Percentiles rank a stretch among this genome's conserved stretches.
Evolutionary conservation across 64 coral and sea anemone species (phyloP).

Genomic region (Stichodactyla mertensii): DNA sequence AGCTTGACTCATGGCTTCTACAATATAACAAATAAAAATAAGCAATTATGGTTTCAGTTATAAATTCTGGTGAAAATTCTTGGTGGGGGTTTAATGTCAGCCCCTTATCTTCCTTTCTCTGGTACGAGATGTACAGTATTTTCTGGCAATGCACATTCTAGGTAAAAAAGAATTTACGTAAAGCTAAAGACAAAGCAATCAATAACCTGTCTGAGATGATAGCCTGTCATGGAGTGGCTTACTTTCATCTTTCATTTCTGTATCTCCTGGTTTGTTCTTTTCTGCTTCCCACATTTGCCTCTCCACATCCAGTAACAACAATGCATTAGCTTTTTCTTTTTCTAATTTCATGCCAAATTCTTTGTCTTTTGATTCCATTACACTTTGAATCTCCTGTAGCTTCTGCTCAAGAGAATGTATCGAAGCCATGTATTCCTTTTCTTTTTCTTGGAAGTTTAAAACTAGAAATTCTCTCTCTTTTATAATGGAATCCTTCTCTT

Average conservation of each 20-base stretch:
- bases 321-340: slow-evolving; percentile 66
- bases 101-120: too few species aligned
- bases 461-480: slow-evolving; percentile 12
- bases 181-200: not conserved
- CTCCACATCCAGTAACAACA: slow-evolving; percentile 71
- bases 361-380: slow-evolving; percentile 42
- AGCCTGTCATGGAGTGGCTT: not conserved
- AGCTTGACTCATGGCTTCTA: not conserved
- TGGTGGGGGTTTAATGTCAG: too few species aligned
- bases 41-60: too few species aligned
- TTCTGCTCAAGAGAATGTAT: slow-evolving; percentile 15
- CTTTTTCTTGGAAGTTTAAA: slow-evolving; percentile 40
- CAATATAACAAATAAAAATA: not conserved
- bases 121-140: too few species aligned
- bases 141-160: too few species aligned
- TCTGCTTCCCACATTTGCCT: slow-evolving; percentile 83
- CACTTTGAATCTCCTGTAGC: slow-evolving; percentile 20
- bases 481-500: slow-evolving; percentile 22
- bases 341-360: slow-evolving; percentile 58
- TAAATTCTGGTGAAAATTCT: too few species aligned
- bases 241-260: slow-evolving; percentile 1
- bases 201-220: not conserved
- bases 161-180: too few species aligned
- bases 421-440: slow-evolving; percentile 40
- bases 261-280: slow-evolving; percentile 27